Conservation (phyloP, 2,888 invertebrate genomes). For the Anaspis maculata region DNA sequence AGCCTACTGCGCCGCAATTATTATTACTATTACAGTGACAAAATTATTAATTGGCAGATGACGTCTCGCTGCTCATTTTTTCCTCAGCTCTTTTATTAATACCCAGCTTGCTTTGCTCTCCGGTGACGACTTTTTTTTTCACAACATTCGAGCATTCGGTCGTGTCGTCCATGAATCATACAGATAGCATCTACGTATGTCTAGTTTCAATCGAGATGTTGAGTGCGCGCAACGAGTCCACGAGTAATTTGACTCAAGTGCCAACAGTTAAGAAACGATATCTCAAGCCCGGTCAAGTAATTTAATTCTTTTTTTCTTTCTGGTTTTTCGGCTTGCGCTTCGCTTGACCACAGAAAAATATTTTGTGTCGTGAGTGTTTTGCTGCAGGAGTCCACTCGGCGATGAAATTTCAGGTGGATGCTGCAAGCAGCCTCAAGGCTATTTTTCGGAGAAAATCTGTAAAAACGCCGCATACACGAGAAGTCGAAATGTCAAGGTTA, state of each 20-base stretch:
- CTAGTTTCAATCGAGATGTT: conserved; percentile 24
- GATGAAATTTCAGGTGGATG: too few relatives aligned
- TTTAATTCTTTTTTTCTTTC: too few relatives aligned
- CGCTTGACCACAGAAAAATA: neutral
- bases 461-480: conserved; percentile 2
- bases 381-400: too few relatives aligned
- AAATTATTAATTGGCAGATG: neutral
- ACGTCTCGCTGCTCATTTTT: neutral
- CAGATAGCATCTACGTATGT: conserved; percentile 22
- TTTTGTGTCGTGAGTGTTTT: too few relatives aligned
- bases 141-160: conserved; percentile 12
- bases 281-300: too few relatives aligned
- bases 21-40: too few relatives aligned
- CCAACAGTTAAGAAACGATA: conserved; percentile 17
- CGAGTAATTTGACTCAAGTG: conserved; percentile 23
- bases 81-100: neutral
- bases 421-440: too few relatives aligned
- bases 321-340: conserved; percentile 5
- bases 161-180: conserved; percentile 20
- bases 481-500: conserved; percentile 12
- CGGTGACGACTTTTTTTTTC: conserved; percentile 8
- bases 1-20: too few relatives aligned
- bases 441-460: conserved; percentile 8
- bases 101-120: neutral
- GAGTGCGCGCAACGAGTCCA: conserved; percentile 15